Percentiles rank a stretch among this genome's conserved stretches.
These are phyloP conservation scores for Propithecus perrieri DNA, from an alignment of 2,797 vertebrate species.

Conservation along the genomic window DNA sequence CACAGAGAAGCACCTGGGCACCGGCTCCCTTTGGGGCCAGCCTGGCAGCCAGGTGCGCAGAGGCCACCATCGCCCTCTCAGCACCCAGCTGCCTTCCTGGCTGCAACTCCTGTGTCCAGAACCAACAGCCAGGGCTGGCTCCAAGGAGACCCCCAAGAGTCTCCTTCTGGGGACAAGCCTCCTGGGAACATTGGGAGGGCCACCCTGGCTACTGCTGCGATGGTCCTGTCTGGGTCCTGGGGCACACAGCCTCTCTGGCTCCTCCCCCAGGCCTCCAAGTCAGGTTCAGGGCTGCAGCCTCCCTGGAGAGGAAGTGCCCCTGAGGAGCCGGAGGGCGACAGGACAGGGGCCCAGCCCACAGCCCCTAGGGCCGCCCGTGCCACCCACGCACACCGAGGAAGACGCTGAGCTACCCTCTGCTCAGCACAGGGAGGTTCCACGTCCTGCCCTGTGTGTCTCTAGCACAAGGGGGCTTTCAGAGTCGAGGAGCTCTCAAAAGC, in stretches of 20 bases:
- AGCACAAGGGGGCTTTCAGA: background rate
- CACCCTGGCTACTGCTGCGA: too few species aligned
- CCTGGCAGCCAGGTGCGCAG: background rate
- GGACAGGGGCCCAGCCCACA: background rate
- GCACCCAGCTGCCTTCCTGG: background rate
- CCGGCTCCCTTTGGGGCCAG: too few species aligned
- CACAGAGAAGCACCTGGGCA: background rate
- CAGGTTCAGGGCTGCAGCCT: background rate
- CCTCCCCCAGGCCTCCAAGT: background rate
- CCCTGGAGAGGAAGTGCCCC: background rate
- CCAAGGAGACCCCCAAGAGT: background rate
- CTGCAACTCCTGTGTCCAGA: background rate
- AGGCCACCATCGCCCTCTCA: background rate
- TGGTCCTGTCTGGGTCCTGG: background rate
- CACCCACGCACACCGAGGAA: background rate
- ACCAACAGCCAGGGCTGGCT: background rate
- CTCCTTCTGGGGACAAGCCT: background rate
- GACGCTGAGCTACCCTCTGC: background rate
- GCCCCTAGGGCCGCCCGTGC: rapidly evolving
- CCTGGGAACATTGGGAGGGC: background rate
- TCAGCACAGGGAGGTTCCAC: background rate
- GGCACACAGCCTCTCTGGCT: background rate
- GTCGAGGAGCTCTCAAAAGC: background rate
- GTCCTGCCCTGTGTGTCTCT: background rate
- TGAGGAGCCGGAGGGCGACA: background rate